Conservation (phyloP, 2,797 vertebrate species). For the Arrhamphus sclerolepis region DNA sequence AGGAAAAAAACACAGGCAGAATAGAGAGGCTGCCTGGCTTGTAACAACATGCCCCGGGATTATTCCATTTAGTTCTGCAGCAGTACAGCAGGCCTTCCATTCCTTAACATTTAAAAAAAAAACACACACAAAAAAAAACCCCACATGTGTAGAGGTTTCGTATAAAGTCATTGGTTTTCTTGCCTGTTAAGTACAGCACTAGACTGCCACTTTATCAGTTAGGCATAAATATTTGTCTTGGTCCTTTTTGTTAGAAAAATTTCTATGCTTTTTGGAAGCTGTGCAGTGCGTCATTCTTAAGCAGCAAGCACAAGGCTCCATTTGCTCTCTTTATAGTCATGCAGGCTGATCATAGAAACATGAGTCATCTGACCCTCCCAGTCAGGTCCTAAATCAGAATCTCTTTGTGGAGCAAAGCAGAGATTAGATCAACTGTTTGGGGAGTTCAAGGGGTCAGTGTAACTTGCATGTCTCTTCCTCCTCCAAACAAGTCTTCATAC, state of each 20-base stretch:
- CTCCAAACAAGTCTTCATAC: constrained; percentile 39
- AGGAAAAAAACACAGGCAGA: constrained; percentile 32
- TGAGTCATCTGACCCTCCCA: constrained; percentile 79
- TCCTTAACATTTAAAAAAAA: constrained; percentile 60
- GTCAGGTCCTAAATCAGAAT: constrained; percentile 69
- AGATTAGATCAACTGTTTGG: constrained; percentile 59
- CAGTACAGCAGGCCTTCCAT: constrained; percentile 61
- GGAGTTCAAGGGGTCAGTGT: constrained; percentile 56
- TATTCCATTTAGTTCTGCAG: constrained; percentile 68
- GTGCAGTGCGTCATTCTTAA: constrained; percentile 58
- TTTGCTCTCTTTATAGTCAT: constrained; percentile 79
- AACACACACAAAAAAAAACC: no score
- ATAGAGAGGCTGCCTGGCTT: constrained; percentile 62
- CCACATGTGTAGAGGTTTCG: constrained; percentile 7
- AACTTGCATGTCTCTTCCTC: constrained; percentile 35
- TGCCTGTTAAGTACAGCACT: constrained; percentile 8
- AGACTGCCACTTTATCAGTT: not conserved
- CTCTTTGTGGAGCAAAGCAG: constrained; percentile 64
- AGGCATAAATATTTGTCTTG: constrained; percentile 18
- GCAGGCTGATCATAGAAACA: constrained; percentile 77
- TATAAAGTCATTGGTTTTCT: not conserved
- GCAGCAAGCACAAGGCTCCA: constrained; percentile 61
- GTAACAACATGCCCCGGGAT: constrained; percentile 74
- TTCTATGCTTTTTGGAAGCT: constrained; percentile 33
- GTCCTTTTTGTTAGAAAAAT: constrained; percentile 23